Percentiles rank a stretch among this genome's conserved stretches.
phyloP scores from a whole-genome alignment of 92 coral and sea anemone genomes.

The Palythoa heliodiscus region DNA sequence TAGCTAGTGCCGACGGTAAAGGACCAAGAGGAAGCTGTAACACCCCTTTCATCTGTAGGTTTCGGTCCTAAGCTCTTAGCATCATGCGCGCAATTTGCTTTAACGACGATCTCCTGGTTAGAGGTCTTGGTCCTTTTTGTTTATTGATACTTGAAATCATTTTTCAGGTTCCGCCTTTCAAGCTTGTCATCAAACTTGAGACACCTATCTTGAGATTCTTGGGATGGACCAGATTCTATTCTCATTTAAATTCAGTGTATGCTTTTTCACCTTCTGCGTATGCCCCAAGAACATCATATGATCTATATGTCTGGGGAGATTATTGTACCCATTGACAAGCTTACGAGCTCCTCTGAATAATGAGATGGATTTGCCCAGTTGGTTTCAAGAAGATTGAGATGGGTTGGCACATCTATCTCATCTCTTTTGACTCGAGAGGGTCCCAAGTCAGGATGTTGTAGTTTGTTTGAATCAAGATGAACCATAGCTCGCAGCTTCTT shows the following conservation, averaged over 20 bases:
- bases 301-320: slow-evolving; percentile 52
- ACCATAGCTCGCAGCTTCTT: slow-evolving; percentile 55
- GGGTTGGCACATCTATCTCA: slow-evolving; percentile 43
- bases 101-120: too few relatives aligned
- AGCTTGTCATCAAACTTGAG: slow-evolving; percentile 14
- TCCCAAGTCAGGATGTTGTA: slow-evolving; percentile 36
- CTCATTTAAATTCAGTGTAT: too few relatives aligned
- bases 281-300: slow-evolving; percentile 46
- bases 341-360: slow-evolving; percentile 50
- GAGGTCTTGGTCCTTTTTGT: too few relatives aligned
- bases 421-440: slow-evolving; percentile 47
- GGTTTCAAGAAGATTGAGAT: slow-evolving; percentile 28
- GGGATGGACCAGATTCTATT: too few relatives aligned
- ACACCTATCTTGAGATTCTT: not conserved
- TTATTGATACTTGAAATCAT: too few relatives aligned
- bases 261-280: slow-evolving; percentile 4
- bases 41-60: too few relatives aligned
- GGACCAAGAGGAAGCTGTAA: too few relatives aligned
- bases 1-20: too few relatives aligned
- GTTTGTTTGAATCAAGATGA: slow-evolving; percentile 39
- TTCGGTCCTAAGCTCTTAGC: too few relatives aligned
- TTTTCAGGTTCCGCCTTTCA: slow-evolving; percentile 43
- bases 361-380: slow-evolving; percentile 54
- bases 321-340: too few relatives aligned
- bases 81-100: too few relatives aligned